Evolutionary conservation across 2,888 invertebrate species (phyloP), one percentile per base, ranked within the genome.

Genomic region (Silvanus unidentatus): DNA sequence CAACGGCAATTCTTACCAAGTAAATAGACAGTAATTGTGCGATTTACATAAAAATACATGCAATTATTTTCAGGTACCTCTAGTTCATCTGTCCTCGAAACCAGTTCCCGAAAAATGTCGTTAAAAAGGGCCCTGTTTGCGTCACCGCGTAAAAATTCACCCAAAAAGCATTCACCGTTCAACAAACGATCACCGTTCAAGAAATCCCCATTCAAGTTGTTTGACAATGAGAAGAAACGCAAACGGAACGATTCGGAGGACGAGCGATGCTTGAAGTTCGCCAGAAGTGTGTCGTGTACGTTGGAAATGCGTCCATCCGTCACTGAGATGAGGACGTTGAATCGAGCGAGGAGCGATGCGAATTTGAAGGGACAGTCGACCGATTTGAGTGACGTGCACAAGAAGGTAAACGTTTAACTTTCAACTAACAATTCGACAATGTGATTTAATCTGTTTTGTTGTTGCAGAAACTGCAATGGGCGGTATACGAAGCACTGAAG

Each of bases 381-480:
- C 40, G 81, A 82, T 53, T 64, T 84, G 39, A 81, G 78, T 55
- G 81, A 80, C 43, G 70, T 73, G 22, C 79, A 83, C 63, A 81
- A 80, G 65, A 81, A 83, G 78, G 84, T 82, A 58, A 57, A n/a
- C n/a, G n/a, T n/a, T n/a, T n/a, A n/a, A n/a, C 58, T 43, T 30
- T 16, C 12, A 27, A 16, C 38, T 28, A 28, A 28, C 6, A 28
- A 6, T 10, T 28, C 28, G 28, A 28, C 8, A 8, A 28, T 28
- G n/a, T n/a, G n/a, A 28, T 28, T 28, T 28, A 28, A 28, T 28
- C n/a, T n/a, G n/a, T n/a, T n/a, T n/a, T 28, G 10, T 28, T 28
- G 28, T 28, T 28, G 28, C 10, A 85, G 86, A 89, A 89, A 77
- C 73, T 89, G 16, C 71, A 88, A 12, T 88, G 88, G 88, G 88